Conservation (phyloP, 2,113 vertebrate genomes). For the Synchiropus splendidus region DNA sequence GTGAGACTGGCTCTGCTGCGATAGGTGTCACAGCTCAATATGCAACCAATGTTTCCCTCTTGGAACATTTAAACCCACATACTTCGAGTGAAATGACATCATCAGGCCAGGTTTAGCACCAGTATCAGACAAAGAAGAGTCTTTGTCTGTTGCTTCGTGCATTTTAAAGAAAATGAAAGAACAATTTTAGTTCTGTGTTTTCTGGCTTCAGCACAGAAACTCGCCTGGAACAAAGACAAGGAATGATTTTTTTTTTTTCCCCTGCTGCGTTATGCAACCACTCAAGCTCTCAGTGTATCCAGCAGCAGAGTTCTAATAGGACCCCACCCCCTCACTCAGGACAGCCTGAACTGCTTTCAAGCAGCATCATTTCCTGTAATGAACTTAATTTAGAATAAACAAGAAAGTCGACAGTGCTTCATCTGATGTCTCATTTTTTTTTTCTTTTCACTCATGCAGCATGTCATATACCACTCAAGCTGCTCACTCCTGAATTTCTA, state of each 20-base stretch:
- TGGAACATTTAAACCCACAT: constrained; percentile 49
- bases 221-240: constrained; percentile 65
- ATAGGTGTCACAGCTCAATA: constrained; percentile 36
- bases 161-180: constrained; percentile 21
- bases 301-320: constrained; percentile 56
- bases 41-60: constrained; percentile 51
- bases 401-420: constrained; percentile 51
- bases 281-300: constrained; percentile 42
- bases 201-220: constrained; percentile 61
- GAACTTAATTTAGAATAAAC: constrained; percentile 60
- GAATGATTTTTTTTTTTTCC: constrained; percentile 48
- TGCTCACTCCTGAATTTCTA: constrained; percentile 9
- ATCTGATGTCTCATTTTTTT: constrained; percentile 24
- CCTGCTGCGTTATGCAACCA: constrained; percentile 63
- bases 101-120: constrained; percentile 16
- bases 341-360: constrained; percentile 62
- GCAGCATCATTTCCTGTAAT: constrained; percentile 64
- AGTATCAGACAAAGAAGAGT: no score
- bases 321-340: constrained; percentile 60
- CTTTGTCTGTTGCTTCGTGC: no score
- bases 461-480: no score
- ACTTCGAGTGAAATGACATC: constrained; percentile 48
- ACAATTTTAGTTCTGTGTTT: constrained; percentile 56
- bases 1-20: constrained; percentile 45
- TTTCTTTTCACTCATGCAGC: no score